These are phyloP conservation scores for Isichthys henryi DNA, from an alignment of 2,113 vertebrate genomes.

Conservation along the genomic window DNA sequence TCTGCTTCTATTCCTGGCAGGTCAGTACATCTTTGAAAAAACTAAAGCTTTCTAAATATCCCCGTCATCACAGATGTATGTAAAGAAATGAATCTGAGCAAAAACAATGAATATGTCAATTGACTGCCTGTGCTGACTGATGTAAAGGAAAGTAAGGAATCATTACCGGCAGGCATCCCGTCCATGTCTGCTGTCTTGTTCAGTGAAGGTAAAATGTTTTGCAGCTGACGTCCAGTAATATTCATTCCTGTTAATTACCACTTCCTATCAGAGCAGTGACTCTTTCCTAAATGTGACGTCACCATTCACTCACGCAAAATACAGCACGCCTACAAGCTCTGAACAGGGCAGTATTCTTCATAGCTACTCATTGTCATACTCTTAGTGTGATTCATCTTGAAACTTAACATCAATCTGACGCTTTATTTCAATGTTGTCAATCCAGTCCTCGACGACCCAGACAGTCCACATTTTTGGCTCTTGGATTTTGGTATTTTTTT, in stretches of 20 bases:
- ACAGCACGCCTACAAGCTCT: background rate
- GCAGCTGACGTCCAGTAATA: background rate
- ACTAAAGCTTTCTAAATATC: background rate
- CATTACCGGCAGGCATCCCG: background rate
- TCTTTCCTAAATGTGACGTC: slow-evolving; percentile 4
- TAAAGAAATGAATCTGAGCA: background rate
- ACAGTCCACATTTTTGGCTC: background rate
- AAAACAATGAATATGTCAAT: background rate
- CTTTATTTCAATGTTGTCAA: background rate
- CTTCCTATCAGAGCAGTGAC: background rate
- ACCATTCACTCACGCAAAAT: background rate
- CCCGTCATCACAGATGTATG: background rate
- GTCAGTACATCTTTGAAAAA: background rate
- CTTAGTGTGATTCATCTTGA: background rate
- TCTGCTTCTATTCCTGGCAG: background rate
- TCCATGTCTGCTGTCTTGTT: background rate
- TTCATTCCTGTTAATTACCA: background rate
- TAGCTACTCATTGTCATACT: background rate
- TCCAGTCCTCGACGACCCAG: background rate
- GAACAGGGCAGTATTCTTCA: background rate
- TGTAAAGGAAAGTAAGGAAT: background rate
- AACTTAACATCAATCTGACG: background rate
- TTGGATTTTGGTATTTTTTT: background rate
- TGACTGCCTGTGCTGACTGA: background rate
- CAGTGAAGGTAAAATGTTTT: background rate